Evolutionary conservation across 2,113 vertebrate genomes (phyloP).

Genomic region (rabbit (Oryctolagus cuniculus)): mOryCun1.1 NC_091437.1:36311501-36312000

Average conservation of each 20-base stretch:
- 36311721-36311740: constrained; percentile 38
- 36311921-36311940: no score
- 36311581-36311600: background rate
- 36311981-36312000: background rate
- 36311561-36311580: background rate
- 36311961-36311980: background rate
- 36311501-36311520: background rate
- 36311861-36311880: background rate
- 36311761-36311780: constrained; percentile 73
- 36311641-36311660: constrained; percentile 53
- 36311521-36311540: background rate
- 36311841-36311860: background rate
- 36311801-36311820: constrained; percentile 16
- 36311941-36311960: background rate
- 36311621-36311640: constrained; percentile 17
- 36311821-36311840: background rate
- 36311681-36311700: background rate
- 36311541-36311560: background rate
- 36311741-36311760: constrained; percentile 55
- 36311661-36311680: constrained; percentile 44
- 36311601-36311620: background rate
- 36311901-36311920: background rate
- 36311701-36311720: constrained; percentile 61
- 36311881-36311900: background rate
- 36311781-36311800: background rate